Evolutionary conservation across 23 tunicate species (phyloP).

Genomic region (Styela plicata): DNA sequence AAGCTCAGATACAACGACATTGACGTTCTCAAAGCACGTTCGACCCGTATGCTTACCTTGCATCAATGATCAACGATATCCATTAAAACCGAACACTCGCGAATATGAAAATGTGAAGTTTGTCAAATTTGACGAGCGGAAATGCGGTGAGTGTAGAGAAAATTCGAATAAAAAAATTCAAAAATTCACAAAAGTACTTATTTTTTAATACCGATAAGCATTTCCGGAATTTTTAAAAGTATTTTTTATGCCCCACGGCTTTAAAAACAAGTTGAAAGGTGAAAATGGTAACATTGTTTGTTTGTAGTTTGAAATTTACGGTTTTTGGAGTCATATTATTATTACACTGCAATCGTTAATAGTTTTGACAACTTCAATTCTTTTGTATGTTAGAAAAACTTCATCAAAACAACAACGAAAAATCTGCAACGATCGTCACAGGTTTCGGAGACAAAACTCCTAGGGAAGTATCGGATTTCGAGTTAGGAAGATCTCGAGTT

Average conservation of each 20-base stretch:
- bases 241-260: too few species aligned
- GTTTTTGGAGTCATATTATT: too few species aligned
- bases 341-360: too few species aligned
- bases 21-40: background rate
- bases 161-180: too few species aligned
- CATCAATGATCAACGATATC: constrained; percentile 16
- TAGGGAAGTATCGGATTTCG: background rate
- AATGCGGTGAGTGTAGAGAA: background rate
- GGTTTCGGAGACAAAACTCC: constrained; percentile 39
- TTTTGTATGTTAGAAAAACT: too few species aligned
- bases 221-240: too few species aligned
- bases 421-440: constrained; percentile 26
- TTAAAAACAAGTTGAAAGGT: too few species aligned
- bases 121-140: background rate
- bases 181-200: too few species aligned
- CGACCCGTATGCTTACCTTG: constrained; percentile 33
- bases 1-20: background rate
- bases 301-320: too few species aligned
- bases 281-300: too few species aligned
- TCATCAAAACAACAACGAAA: constrained; percentile 1
- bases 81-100: background rate
- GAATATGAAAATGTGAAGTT: background rate
- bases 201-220: too few species aligned
- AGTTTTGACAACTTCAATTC: too few species aligned
- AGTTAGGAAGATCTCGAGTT: background rate